A percentile compares a stretch with the other conserved stretches of the same genome.
These are phyloP conservation scores for Drosophila insularis DNA, from an alignment of 1,140 invertebrate species.

Conservation along the genomic window DNA sequence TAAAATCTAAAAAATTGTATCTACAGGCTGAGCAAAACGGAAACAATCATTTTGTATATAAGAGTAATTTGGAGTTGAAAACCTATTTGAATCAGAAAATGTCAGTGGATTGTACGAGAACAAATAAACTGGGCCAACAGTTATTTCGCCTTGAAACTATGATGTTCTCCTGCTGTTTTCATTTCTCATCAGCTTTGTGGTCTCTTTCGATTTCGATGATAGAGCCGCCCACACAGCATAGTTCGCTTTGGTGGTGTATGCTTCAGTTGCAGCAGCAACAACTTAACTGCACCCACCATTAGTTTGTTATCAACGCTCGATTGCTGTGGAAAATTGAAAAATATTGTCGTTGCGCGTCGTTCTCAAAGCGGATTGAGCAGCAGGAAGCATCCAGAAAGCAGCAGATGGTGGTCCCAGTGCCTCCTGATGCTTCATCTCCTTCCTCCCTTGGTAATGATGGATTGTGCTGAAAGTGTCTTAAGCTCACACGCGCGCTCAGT, in stretches of 20 bases:
- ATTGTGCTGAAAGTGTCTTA: slow-evolving; percentile 69
- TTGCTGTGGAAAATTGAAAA: slow-evolving; percentile 78
- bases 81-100: not conserved
- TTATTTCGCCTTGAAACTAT: not conserved
- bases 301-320: slow-evolving; percentile 78
- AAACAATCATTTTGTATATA: not conserved
- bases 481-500: slow-evolving; percentile 55
- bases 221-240: not conserved
- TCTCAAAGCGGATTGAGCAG: slow-evolving; percentile 39
- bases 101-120: not conserved
- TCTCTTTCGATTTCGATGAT: slow-evolving; percentile 22
- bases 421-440: slow-evolving; percentile 31
- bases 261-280: slow-evolving; percentile 29
- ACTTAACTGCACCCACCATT: slow-evolving; percentile 65
- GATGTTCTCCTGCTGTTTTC: slow-evolving; percentile 10
- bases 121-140: not conserved
- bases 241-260: slow-evolving; percentile 13
- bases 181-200: slow-evolving; percentile 43
- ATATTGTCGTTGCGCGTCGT: slow-evolving; percentile 61
- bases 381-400: slow-evolving; percentile 19
- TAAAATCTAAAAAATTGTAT: no score
- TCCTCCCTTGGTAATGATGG: slow-evolving; percentile 60
- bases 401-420: slow-evolving; percentile 22
- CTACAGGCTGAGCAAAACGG: not conserved
- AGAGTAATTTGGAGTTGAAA: not conserved